Evolutionary conservation across 2,888 invertebrate genomes (phyloP).

Genomic region (Ramazzottius varieornatus): DNA sequence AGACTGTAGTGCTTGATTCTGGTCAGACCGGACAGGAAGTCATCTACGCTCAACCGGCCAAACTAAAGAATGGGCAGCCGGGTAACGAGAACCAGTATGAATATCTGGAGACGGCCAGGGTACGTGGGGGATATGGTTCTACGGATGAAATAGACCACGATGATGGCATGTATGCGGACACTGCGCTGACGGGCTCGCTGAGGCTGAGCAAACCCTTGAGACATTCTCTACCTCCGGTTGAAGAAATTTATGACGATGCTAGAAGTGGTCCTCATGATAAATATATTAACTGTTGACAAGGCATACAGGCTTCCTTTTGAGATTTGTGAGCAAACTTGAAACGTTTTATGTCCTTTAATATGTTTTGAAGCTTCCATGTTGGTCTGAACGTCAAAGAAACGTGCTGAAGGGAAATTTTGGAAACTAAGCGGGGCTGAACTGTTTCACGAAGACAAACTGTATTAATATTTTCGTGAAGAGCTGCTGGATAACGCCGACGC

Average conservation of each 20-base stretch:
- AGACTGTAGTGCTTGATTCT: background rate
- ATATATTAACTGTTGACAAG: no score
- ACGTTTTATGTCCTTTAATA: no score
- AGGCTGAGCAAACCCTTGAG: background rate
- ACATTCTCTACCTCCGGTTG: background rate
- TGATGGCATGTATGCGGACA: background rate
- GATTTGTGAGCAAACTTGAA: no score
- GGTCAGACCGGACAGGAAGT: background rate
- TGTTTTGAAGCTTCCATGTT: no score
- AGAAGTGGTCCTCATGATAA: no score
- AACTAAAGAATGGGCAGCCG: background rate
- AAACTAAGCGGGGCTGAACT: no score
- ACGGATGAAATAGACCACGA: background rate
- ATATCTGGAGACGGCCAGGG: constrained; percentile 2
- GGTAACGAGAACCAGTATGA: background rate
- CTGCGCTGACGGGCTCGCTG: background rate
- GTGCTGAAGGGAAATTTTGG: no score
- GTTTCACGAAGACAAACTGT: no score
- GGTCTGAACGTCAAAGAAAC: no score
- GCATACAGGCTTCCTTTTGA: no score
- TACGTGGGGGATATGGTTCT: background rate
- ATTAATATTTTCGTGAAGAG: no score
- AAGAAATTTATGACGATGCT: background rate
- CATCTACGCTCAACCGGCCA: background rate
- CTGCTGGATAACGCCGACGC: no score